Conservation (phyloP, 2,888 invertebrate species). For the Xiphydria camelus region DNA sequence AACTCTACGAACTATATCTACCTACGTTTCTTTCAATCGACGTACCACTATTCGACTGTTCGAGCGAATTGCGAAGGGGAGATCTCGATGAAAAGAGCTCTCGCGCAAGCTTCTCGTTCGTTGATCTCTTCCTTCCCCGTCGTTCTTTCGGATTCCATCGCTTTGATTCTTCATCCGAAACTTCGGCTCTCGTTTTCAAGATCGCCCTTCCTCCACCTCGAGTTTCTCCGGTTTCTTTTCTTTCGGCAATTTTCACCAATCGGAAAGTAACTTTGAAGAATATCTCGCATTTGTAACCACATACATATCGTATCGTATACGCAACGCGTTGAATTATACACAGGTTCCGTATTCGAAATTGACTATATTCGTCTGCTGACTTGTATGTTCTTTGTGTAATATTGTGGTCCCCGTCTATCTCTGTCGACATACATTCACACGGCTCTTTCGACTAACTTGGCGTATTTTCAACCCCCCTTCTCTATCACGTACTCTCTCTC, state of each 20-base stretch:
- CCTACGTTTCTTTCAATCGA: slow-evolving; percentile 16
- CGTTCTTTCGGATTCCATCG: not conserved
- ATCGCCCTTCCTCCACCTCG: slow-evolving; percentile 7
- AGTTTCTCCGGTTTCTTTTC: slow-evolving; percentile 9
- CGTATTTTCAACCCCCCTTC: not conserved
- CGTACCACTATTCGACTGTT: not conserved
- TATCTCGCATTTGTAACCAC: not conserved
- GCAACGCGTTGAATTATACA: slow-evolving; percentile 36
- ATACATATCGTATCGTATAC: slow-evolving; percentile 25
- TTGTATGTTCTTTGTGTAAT: slow-evolving; percentile 10
- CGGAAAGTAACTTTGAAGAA: not conserved
- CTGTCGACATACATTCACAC: slow-evolving; percentile 8
- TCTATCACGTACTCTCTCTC: not conserved
- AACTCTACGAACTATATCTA: slow-evolving; percentile 27
- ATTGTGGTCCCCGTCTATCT: slow-evolving; percentile 9
- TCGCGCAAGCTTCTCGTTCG: not conserved
- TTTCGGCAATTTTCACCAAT: slow-evolving; percentile 4
- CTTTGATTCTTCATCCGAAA: not conserved
- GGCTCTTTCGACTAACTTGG: not conserved
- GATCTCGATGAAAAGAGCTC: not conserved
- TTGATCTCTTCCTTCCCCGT: not conserved
- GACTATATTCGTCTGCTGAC: slow-evolving; percentile 38
- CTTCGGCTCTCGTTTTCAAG: no score
- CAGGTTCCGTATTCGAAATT: slow-evolving; percentile 30
- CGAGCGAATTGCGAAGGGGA: not conserved